Evolutionary conservation across 2,113 vertebrate genomes (phyloP).

Genomic region (Melanotaenia duboulayi): DNA sequence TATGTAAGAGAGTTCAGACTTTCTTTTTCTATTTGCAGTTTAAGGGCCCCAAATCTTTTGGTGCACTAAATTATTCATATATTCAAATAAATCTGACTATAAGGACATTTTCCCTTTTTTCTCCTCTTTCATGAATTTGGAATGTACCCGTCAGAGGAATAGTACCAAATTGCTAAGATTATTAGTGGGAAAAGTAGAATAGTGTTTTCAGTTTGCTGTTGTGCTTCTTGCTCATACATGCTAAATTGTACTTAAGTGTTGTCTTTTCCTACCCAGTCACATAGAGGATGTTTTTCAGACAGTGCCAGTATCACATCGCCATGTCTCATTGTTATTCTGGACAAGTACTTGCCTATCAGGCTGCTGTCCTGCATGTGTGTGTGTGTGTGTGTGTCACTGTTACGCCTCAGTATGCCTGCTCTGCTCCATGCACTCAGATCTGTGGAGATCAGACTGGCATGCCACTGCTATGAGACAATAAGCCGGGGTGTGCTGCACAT

Average conservation of each 20-base stretch:
- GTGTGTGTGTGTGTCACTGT: conserved; percentile 29
- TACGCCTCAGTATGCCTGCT: conserved; percentile 47
- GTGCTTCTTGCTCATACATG: conserved; percentile 4
- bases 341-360: conserved; percentile 49
- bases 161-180: conserved; percentile 25
- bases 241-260: neutral
- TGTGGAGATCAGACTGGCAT: conserved; percentile 51
- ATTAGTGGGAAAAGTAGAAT: conserved; percentile 34
- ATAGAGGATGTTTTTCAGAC: conserved; percentile 9
- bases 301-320: conserved; percentile 14
- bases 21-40: conserved; percentile 63
- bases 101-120: conserved; percentile 64
- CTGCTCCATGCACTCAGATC: conserved; percentile 41
- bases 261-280: neutral
- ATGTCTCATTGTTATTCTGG: conserved; percentile 73
- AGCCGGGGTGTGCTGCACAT: conserved; percentile 15
- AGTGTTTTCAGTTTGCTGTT: conserved; percentile 1
- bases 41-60: conserved; percentile 62
- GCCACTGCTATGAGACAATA: conserved; percentile 30
- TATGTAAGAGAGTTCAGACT: conserved; percentile 34
- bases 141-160: conserved; percentile 51
- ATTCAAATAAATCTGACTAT: conserved; percentile 74
- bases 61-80: conserved; percentile 77
- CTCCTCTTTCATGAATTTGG: conserved; percentile 62
- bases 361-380: conserved; percentile 39